These are phyloP conservation scores for Hippocampus mohnikei DNA, from an alignment of 2,113 vertebrate genomes.

Conservation along the genomic window DNA sequence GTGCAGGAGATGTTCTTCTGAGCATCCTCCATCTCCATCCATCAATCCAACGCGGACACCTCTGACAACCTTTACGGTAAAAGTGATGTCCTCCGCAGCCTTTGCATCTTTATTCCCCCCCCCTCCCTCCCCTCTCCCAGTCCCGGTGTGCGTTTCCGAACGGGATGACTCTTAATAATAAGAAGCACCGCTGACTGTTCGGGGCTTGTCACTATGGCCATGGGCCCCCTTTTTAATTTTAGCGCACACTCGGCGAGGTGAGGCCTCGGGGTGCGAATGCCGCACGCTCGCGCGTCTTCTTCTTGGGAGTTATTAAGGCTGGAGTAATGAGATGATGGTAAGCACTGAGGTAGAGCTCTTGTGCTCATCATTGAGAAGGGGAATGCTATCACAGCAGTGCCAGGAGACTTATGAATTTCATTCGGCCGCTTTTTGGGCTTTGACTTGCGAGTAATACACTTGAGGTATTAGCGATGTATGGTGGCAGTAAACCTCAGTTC, in stretches of 20 bases:
- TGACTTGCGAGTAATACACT: neutral
- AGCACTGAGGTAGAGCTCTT: neutral
- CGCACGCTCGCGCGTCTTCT: slow-evolving; percentile 35
- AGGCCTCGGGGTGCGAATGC: slow-evolving; percentile 54
- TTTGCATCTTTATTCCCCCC: slow-evolving; percentile 16
- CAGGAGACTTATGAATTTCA: neutral
- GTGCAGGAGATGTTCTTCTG: slow-evolving; percentile 56
- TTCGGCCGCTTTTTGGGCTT: neutral
- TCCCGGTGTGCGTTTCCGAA: slow-evolving; percentile 40
- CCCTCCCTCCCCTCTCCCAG: neutral
- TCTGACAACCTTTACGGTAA: slow-evolving; percentile 60
- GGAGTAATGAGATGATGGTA: neutral
- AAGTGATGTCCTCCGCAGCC: slow-evolving; percentile 36
- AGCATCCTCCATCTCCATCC: slow-evolving; percentile 52
- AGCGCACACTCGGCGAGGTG: slow-evolving; percentile 41
- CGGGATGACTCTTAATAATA: slow-evolving; percentile 55
- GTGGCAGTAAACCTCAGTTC: neutral
- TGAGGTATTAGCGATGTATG: neutral
- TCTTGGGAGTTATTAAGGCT: neutral
- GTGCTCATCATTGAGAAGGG: neutral
- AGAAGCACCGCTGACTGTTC: slow-evolving; percentile 64
- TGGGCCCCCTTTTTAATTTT: slow-evolving; percentile 64
- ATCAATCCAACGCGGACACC: slow-evolving; percentile 51
- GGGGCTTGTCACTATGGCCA: slow-evolving; percentile 45
- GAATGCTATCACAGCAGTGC: neutral